A percentile compares a stretch with the other conserved stretches of the same genome.
These are phyloP conservation scores for Gasterosteus nipponicus DNA, from an alignment of 2,113 vertebrate genomes.

Conservation along the genomic window DNA sequence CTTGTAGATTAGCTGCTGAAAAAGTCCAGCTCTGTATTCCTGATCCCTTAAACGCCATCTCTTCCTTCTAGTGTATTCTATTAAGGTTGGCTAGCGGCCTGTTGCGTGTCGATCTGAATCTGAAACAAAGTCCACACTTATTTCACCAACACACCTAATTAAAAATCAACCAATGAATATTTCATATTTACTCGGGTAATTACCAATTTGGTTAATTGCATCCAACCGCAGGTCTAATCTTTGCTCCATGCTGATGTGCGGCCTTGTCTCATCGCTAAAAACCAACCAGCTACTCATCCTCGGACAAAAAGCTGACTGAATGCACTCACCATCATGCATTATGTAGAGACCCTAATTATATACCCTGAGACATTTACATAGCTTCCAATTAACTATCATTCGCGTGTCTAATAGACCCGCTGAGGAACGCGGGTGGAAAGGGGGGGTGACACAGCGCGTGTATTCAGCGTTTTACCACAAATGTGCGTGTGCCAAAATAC, in stretches of 20 bases:
- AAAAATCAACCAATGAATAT: conserved; percentile 34
- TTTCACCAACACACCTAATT: conserved; percentile 15
- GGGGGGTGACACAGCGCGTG: conserved; percentile 5
- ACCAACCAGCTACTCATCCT: conserved; percentile 28
- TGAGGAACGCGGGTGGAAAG: conserved; percentile 2
- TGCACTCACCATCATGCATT: conserved; percentile 53
- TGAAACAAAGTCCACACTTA: conserved; percentile 7
- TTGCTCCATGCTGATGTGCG: conserved; percentile 32
- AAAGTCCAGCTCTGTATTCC: conserved; percentile 42
- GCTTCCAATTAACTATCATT: conserved; percentile 60
- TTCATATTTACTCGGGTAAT: conserved; percentile 45
- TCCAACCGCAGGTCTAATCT: conserved; percentile 21
- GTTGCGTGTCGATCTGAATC: conserved; percentile 13
- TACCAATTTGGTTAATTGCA: conserved; percentile 51
- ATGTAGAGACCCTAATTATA: conserved; percentile 68
- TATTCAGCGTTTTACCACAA: too few species aligned
- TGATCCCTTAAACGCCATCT: conserved; percentile 29
- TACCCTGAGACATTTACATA: conserved; percentile 68
- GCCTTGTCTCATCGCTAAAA: conserved; percentile 43
- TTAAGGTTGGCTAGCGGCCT: background rate
- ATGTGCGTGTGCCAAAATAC: conserved; percentile 11
- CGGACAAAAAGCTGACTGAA: conserved; percentile 46
- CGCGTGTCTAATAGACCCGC: conserved; percentile 14
- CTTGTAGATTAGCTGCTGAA: conserved; percentile 19
- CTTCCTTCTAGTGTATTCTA: background rate